These are phyloP conservation scores for Acromyrmex heyeri DNA, from an alignment of 1,140 invertebrate genomes.

Conservation along the genomic window DNA sequence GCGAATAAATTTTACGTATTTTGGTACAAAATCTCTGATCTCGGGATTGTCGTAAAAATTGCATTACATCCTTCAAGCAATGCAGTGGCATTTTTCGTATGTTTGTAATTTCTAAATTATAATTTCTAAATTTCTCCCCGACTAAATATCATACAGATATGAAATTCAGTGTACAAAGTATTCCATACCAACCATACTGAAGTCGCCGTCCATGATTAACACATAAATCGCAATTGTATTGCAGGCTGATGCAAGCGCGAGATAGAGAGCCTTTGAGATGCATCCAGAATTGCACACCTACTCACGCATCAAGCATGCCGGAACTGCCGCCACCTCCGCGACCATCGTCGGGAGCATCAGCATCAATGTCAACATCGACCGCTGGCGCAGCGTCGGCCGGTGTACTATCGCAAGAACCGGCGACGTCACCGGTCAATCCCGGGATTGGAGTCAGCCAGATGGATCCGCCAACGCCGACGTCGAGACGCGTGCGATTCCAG, in stretches of 20 bases:
- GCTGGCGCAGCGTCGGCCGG: slow-evolving; percentile 87
- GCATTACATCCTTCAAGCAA: too few species aligned
- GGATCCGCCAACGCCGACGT: slow-evolving; percentile 83
- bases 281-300: slow-evolving; percentile 81
- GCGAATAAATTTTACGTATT: too few species aligned
- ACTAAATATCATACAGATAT: too few species aligned
- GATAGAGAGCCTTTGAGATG: slow-evolving; percentile 88
- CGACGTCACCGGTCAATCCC: slow-evolving; percentile 76
- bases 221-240: slow-evolving; percentile 63
- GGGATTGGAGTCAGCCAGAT: slow-evolving; percentile 53
- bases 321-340: slow-evolving; percentile 86
- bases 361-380: slow-evolving; percentile 85
- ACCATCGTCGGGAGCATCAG: slow-evolving; percentile 77
- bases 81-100: too few species aligned
- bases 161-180: too few species aligned
- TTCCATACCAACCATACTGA: too few species aligned
- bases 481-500: slow-evolving; percentile 89
- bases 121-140: too few species aligned
- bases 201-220: neutral
- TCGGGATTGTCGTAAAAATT: too few species aligned
- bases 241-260: slow-evolving; percentile 87
- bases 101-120: too few species aligned
- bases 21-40: too few species aligned
- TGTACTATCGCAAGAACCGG: slow-evolving; percentile 70
- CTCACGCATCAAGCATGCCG: slow-evolving; percentile 90